Percentiles rank a stretch among this genome's conserved stretches.
phyloP scores from a whole-genome alignment of 1,140 invertebrate genomes.

The Microplitis mediator region DNA sequence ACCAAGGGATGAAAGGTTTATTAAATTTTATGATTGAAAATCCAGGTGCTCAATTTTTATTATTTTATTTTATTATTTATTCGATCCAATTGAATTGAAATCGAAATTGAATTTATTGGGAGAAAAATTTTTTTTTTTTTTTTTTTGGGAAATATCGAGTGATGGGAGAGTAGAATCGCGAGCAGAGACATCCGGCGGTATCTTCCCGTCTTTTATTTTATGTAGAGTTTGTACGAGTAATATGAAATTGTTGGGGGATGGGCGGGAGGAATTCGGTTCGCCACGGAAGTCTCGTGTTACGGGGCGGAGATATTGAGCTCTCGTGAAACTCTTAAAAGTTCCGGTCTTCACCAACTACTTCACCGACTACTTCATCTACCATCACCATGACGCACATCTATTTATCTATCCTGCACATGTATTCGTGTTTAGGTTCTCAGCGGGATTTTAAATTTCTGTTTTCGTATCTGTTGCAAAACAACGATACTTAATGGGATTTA shows the following conservation, averaged over 20 bases:
- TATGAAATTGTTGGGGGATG: background rate
- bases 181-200: constrained; percentile 15
- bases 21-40: background rate
- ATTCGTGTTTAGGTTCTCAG: no score
- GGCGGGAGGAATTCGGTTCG: background rate
- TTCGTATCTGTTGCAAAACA: no score
- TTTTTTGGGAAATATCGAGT: constrained; percentile 13
- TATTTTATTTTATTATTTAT: no score
- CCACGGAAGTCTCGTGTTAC: background rate
- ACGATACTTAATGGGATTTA: no score
- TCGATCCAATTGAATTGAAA: background rate
- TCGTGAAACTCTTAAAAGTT: background rate
- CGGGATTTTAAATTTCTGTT: no score
- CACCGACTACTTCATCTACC: no score
- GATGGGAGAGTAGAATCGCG: constrained; percentile 26
- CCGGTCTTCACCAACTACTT: background rate
- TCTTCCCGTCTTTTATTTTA: background rate
- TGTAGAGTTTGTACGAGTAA: background rate
- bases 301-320: background rate
- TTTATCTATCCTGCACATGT: no score
- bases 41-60: background rate
- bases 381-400: no score
- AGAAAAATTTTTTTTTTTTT: constrained; percentile 40
- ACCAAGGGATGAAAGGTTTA: background rate
- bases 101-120: constrained; percentile 24